Evolutionary conservation across 2,888 invertebrate genomes (phyloP), one percentile per base, ranked within the genome.

Genomic region (Tuberolachnus salignus): DNA sequence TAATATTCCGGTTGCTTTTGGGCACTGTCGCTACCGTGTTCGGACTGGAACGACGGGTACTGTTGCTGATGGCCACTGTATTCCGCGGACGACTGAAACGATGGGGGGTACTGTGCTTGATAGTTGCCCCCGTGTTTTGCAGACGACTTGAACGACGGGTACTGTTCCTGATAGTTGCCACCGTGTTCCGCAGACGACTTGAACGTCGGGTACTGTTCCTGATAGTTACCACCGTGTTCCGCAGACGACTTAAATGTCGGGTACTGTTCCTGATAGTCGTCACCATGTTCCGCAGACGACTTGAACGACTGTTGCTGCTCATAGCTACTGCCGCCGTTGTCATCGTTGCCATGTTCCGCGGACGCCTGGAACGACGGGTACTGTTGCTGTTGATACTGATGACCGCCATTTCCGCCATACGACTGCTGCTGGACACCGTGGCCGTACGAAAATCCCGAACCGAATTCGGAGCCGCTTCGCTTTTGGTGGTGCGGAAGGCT

Each of bases 331-430:
- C 16, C 1, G 8, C 9, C 69, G 19, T 44, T 42, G 14, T 63
- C 42, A 34, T 42, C 13, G 13, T 63, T n/a, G 34, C 34, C 34
- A 6, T 34, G 34, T 34, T 34, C 34, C 6, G 34, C 34, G 34
- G 34, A 34, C 34, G 34, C 3, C 34, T 34, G 34, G 6, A 34
- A 34, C 34, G 34, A 34, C 42, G 16, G 55, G 16, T 86, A 85
- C 80, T 87, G 87, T 55, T 86, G 46, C 14, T 61, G 73, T 8
- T 44, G 55, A 14, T 42, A 55, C 0, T 70, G 3, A 1, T 57
- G 57, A 0, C 21, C 55, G 8, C 23, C 10, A 9, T 0, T 46
- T 46, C 13, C n/a, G 14, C 23, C 70, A 16, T 42, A 44, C 44
- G 16, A 19, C 6, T 55, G 70, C 1, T 21, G 14, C 19, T 23